These are phyloP conservation scores for Tribolium castaneum DNA, from an alignment of 1,140 invertebrate genomes.

Conservation along the genomic window DNA sequence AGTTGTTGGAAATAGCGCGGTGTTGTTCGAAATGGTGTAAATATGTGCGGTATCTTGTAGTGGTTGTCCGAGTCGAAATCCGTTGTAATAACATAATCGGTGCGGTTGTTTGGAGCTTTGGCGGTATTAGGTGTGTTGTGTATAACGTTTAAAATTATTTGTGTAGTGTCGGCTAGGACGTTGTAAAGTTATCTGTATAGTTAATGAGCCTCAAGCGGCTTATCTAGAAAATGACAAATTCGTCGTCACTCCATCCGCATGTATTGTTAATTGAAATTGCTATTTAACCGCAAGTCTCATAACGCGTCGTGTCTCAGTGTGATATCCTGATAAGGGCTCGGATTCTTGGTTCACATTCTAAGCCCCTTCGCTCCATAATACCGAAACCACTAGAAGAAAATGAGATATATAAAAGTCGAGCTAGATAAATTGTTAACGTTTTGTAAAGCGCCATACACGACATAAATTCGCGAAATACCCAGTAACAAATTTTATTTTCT, in stretches of 20 bases:
- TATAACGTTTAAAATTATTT: slow-evolving; percentile 37
- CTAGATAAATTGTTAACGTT: slow-evolving; percentile 57
- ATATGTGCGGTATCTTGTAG: slow-evolving; percentile 1
- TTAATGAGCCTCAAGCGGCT: slow-evolving; percentile 36
- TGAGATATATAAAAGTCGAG: slow-evolving; percentile 56
- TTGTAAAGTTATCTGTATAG: slow-evolving; percentile 40
- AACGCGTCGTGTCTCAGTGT: slow-evolving; percentile 44
- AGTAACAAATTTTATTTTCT: slow-evolving; percentile 49
- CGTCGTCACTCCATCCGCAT: slow-evolving; percentile 37
- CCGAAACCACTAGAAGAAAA: slow-evolving; percentile 51
- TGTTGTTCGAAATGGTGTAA: background rate
- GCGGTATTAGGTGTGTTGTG: slow-evolving; percentile 30
- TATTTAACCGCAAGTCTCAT: slow-evolving; percentile 43
- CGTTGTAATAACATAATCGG: slow-evolving; percentile 9
- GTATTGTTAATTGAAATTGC: slow-evolving; percentile 54
- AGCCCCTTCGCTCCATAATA: slow-evolving; percentile 16
- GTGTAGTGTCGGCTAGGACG: slow-evolving; percentile 21
- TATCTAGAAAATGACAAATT: slow-evolving; percentile 48
- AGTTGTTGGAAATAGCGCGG: no score
- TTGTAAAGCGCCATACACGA: slow-evolving; percentile 52
- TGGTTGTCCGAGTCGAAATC: background rate
- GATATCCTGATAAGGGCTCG: slow-evolving; percentile 47
- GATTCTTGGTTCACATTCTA: slow-evolving; percentile 47
- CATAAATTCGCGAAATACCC: slow-evolving; percentile 52
- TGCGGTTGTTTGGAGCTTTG: slow-evolving; percentile 18